phyloP scores from a whole-genome alignment of 1,140 invertebrate species.

The Potamilus streckersoni region DNA sequence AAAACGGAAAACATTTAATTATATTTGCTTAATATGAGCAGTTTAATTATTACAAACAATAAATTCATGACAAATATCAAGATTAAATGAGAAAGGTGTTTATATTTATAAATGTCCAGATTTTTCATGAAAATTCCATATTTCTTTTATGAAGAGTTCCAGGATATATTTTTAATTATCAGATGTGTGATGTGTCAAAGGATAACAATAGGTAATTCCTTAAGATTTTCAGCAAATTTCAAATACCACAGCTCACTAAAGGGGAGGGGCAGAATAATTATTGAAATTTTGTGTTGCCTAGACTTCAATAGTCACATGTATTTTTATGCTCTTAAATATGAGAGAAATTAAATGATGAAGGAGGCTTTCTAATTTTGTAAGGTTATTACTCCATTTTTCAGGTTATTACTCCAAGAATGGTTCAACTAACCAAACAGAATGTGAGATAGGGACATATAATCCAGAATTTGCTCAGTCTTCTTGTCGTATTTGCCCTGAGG shows the following conservation, averaged over 20 bases:
- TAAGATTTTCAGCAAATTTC: background rate
- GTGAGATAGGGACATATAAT: slow-evolving; percentile 55
- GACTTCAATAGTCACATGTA: background rate
- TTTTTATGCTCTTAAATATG: no score
- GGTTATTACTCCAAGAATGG: slow-evolving; percentile 59
- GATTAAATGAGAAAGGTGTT: no score
- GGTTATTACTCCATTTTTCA: slow-evolving; percentile 55
- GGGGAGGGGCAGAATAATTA: background rate
- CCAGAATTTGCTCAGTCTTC: slow-evolving; percentile 42
- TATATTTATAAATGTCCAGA: no score
- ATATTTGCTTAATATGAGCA: no score
- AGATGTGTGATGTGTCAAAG: no score
- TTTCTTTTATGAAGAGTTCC: no score
- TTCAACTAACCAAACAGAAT: slow-evolving; percentile 52
- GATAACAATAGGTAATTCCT: background rate
- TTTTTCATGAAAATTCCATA: no score
- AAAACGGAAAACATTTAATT: no score
- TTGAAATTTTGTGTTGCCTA: background rate
- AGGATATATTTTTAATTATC: no score
- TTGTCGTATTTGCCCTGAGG: slow-evolving; percentile 56
- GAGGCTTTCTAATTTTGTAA: slow-evolving; percentile 23
- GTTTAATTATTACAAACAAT: no score
- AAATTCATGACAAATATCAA: no score
- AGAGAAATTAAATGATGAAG: background rate
- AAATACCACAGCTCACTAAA: background rate